Evolutionary conservation across 2,797 vertebrate species (phyloP).

Genomic region (Gallinago solitaria): DNA sequence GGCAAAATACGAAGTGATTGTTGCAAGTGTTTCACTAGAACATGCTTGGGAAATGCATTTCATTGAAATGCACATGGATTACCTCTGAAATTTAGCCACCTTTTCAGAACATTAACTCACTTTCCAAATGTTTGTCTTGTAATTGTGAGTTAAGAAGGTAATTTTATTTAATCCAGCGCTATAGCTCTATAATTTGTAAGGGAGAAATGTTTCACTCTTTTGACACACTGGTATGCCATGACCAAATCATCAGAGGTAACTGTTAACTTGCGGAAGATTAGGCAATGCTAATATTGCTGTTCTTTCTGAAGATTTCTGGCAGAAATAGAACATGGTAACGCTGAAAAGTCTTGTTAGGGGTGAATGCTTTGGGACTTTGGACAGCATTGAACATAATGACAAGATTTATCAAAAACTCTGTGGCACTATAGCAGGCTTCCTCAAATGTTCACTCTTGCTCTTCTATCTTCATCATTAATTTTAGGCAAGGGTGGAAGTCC

Average conservation of each 20-base stretch:
- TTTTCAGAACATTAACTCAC: neutral
- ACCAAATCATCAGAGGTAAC: accelerated
- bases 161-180: neutral
- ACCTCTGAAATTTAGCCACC: neutral
- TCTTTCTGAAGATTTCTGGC: neutral
- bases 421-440: neutral
- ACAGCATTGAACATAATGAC: neutral
- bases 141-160: neutral
- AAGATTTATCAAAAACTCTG: neutral
- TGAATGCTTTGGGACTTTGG: neutral
- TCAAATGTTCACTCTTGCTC: neutral
- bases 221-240: accelerated
- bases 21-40: accelerated
- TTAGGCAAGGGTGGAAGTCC: neutral
- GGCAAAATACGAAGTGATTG: neutral
- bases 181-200: neutral
- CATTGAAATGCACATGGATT: neutral
- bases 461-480: neutral
- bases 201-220: neutral
- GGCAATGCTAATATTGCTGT: neutral
- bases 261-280: neutral
- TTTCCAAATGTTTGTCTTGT: neutral
- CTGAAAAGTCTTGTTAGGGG: neutral
- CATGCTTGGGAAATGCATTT: neutral
- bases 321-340: neutral